Conservation (phyloP, 2,797 vertebrate species). For the Malurus splendens region DNA sequence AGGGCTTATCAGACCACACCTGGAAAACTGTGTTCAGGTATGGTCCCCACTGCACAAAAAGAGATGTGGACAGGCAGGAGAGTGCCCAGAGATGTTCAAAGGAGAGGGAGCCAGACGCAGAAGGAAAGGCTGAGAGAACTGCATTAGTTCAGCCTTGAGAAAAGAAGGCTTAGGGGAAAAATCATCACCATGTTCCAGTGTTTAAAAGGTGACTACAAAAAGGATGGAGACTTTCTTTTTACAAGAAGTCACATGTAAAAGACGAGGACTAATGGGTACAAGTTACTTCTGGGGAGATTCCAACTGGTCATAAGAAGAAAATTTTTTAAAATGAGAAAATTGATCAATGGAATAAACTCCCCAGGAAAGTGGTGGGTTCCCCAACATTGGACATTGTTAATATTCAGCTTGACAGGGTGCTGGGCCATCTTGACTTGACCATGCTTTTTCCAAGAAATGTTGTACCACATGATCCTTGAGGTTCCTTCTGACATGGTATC, state of each 20-base stretch:
- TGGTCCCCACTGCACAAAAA: not conserved
- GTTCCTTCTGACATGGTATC: not conserved
- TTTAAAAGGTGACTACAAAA: not conserved
- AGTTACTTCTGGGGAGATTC: too few species aligned
- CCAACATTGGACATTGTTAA: not conserved
- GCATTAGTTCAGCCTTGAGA: not conserved
- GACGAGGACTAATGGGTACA: not conserved
- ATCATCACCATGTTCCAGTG: not conserved
- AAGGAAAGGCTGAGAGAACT: not conserved
- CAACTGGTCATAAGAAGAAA: not conserved
- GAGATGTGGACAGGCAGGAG: not conserved
- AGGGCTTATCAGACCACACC: not conserved
- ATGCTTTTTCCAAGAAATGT: not conserved
- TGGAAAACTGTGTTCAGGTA: not conserved
- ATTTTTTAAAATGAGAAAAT: not conserved
- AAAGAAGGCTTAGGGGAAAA: not conserved
- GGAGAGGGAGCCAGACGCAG: not conserved
- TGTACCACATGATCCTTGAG: not conserved
- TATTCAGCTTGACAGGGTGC: not conserved
- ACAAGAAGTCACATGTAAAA: not conserved
- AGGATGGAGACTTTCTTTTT: not conserved
- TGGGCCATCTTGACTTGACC: not conserved
- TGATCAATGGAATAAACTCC: too few species aligned
- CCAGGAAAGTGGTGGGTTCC: not conserved
- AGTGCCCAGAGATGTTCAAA: not conserved